Conservation (phyloP, 2,888 invertebrate species). For the Lissocephala sabroskyi region DNA sequence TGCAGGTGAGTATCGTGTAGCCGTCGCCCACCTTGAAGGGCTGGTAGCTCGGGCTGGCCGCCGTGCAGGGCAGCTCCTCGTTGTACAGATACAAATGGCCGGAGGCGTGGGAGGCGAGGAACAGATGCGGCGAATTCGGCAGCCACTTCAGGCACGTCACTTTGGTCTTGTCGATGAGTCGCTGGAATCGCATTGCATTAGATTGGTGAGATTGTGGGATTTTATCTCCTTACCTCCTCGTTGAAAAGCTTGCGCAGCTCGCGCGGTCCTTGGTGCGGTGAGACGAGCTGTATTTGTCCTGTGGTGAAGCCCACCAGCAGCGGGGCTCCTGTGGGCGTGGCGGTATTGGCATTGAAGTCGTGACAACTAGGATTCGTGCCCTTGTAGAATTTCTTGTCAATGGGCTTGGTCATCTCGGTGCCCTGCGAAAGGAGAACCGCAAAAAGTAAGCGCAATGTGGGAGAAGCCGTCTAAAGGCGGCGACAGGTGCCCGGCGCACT, state of each 20-base stretch:
- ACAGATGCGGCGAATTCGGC: slow-evolving; percentile 93
- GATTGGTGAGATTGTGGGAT: neutral
- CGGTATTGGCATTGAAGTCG: slow-evolving; percentile 92
- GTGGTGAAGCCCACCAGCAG: slow-evolving; percentile 98
- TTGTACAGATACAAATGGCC: slow-evolving; percentile 98
- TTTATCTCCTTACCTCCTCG: slow-evolving; percentile 84
- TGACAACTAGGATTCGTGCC: slow-evolving; percentile 99
- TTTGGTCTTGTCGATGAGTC: slow-evolving; percentile 73
- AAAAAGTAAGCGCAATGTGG: slow-evolving; percentile 83
- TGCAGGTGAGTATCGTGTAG: slow-evolving; percentile 94
- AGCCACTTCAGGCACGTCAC: slow-evolving; percentile 98
- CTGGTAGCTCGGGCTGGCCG: slow-evolving; percentile 94
- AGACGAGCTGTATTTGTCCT: slow-evolving; percentile 97
- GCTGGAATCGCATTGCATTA: slow-evolving; percentile 53
- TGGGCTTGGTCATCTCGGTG: slow-evolving; percentile 94
- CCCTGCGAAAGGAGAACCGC: slow-evolving; percentile 76
- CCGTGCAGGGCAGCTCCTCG: slow-evolving; percentile 93
- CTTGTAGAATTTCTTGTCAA: slow-evolving; percentile 98
- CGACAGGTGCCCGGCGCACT: neutral
- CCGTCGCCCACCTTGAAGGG: slow-evolving; percentile 95
- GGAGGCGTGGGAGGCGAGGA: slow-evolving; percentile 94
- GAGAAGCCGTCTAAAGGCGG: slow-evolving; percentile 5
- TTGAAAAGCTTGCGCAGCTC: slow-evolving; percentile 97
- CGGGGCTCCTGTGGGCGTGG: slow-evolving; percentile 87
- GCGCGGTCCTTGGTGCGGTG: slow-evolving; percentile 97